Percentiles rank a stretch among this genome's conserved stretches.
phyloP scores from a whole-genome alignment of 2,113 vertebrate genomes.

The Micronycteris hirsuta region DNA sequence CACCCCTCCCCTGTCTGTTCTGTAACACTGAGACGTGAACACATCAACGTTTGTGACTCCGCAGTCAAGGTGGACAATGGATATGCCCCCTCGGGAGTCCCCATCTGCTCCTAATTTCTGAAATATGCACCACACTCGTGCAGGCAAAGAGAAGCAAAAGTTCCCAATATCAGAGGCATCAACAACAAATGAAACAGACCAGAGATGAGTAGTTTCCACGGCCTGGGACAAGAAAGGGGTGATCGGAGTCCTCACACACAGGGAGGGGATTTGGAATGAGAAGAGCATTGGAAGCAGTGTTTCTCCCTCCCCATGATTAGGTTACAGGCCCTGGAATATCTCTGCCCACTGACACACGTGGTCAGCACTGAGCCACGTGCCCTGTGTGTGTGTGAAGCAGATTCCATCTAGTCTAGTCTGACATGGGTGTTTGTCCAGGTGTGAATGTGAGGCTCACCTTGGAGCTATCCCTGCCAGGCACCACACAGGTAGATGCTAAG shows the following conservation, averaged over 20 bases:
- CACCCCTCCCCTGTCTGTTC: too few relatives aligned
- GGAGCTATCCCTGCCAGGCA: neutral
- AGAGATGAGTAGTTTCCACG: neutral
- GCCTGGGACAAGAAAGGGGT: accelerated
- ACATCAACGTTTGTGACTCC: neutral
- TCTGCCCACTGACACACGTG: neutral
- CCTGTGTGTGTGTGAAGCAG: too few relatives aligned
- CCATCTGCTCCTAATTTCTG: neutral
- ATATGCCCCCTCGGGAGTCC: too few relatives aligned
- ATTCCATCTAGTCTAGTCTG: too few relatives aligned
- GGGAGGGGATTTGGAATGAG: neutral
- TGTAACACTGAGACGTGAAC: accelerated
- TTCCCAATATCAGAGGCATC: neutral
- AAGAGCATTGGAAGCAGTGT: too few relatives aligned
- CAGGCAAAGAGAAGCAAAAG: neutral
- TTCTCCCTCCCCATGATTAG: neutral
- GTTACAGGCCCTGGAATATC: neutral
- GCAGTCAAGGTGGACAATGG: too few relatives aligned
- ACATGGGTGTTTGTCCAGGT: accelerated
- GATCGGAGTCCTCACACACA: accelerated
- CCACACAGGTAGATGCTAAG: neutral
- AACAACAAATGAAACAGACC: neutral
- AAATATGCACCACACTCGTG: accelerated
- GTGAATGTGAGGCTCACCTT: neutral
- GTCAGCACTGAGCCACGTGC: neutral